Conservation (phyloP, 2,888 invertebrate species). For the Drosophila lacicola region DNA sequence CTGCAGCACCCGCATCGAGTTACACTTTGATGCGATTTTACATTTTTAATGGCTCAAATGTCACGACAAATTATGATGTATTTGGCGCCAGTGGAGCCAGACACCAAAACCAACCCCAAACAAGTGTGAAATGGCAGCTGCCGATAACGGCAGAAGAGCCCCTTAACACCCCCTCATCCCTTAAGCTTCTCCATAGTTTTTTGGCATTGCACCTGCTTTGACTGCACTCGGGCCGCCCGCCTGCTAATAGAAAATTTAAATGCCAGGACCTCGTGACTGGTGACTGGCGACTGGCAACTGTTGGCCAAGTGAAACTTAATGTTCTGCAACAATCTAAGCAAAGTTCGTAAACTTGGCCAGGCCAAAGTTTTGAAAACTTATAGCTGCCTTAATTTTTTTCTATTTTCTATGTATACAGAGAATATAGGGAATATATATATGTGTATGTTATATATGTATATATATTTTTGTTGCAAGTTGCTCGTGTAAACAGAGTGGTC, state of each 20-base stretch:
- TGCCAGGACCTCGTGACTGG: slow-evolving; percentile 26
- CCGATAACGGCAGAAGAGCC: slow-evolving; percentile 26
- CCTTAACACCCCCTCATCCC: background rate
- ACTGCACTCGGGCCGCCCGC: slow-evolving; percentile 11
- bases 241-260: slow-evolving; percentile 76
- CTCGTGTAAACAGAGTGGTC: slow-evolving; percentile 67
- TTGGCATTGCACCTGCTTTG: slow-evolving; percentile 37
- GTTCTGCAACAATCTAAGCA: slow-evolving; percentile 67
- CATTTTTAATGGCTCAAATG: slow-evolving; percentile 66
- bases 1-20: slow-evolving; percentile 51
- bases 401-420: slow-evolving; percentile 7
- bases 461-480: slow-evolving; percentile 27
- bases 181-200: slow-evolving; percentile 5
- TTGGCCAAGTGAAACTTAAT: slow-evolving; percentile 60
- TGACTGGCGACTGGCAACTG: background rate
- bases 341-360: slow-evolving; percentile 69
- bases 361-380: slow-evolving; percentile 61
- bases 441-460: background rate
- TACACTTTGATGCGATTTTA: slow-evolving; percentile 67
- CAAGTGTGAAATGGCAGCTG: slow-evolving; percentile 45
- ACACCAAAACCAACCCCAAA: slow-evolving; percentile 1
- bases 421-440: slow-evolving; percentile 4
- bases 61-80: slow-evolving; percentile 73
- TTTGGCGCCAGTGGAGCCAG: slow-evolving; percentile 54
- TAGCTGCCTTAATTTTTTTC: slow-evolving; percentile 31